Evolutionary conservation across 2,888 invertebrate genomes (phyloP).

Genomic region (Syritta pipiens): DNA sequence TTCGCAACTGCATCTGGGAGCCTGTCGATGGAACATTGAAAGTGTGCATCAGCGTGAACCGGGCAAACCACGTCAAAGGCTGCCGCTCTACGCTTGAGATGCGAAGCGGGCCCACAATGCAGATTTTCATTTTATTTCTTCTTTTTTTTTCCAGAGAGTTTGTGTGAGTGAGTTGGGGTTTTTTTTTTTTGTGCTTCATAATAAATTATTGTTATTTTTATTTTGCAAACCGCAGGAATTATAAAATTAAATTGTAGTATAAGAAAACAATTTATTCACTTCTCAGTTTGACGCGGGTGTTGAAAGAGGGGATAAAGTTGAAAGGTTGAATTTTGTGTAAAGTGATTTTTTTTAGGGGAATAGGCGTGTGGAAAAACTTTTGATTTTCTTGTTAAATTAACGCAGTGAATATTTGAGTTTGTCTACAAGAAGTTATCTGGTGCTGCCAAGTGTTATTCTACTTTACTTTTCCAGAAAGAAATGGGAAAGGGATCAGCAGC

Average conservation of each 20-base stretch:
- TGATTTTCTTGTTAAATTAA: no score
- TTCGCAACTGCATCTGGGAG: constrained; percentile 64
- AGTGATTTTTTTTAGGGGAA: no score
- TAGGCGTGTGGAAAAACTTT: no score
- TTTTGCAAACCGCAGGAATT: constrained; percentile 56
- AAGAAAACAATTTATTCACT: constrained; percentile 16
- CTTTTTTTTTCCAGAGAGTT: not conserved
- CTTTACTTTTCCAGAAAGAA: no score
- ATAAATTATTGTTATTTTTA: constrained; percentile 52
- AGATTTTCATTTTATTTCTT: not conserved
- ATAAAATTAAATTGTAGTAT: constrained; percentile 59
- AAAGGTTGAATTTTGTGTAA: no score
- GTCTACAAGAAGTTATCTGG: no score
- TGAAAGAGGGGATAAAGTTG: not conserved
- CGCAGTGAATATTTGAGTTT: no score
- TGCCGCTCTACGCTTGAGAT: constrained; percentile 58
- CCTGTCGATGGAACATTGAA: constrained; percentile 67
- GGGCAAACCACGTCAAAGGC: constrained; percentile 65
- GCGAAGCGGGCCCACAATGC: constrained; percentile 46
- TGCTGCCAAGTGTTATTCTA: no score
- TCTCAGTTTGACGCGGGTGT: constrained; percentile 2
- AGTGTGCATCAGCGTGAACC: constrained; percentile 68
- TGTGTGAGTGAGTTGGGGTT: no score
- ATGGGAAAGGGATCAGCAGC: no score
- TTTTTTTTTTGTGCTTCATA: constrained; percentile 29